Evolutionary conservation across 2,113 vertebrate species (phyloP).

Genomic region (Nycticryphes semicollaris): DNA sequence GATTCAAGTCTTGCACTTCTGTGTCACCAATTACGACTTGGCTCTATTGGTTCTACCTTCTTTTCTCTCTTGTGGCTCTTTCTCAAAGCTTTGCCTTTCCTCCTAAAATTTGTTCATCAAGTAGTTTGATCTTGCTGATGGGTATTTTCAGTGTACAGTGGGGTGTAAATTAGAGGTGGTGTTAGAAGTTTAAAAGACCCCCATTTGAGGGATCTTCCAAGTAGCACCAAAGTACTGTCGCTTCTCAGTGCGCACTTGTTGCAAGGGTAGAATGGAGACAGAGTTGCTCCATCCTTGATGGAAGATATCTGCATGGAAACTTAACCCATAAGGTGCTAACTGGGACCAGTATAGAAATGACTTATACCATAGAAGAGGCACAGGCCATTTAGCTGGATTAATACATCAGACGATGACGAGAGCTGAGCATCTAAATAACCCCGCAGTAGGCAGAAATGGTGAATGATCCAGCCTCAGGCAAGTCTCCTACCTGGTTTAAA

Average conservation of each 20-base stretch:
- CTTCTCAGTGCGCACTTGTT: accelerated
- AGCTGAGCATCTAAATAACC: neutral
- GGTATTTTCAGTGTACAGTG: neutral
- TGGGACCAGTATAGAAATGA: neutral
- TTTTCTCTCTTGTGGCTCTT: neutral
- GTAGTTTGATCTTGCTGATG: neutral
- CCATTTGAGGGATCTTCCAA: neutral
- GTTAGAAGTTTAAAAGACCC: neutral
- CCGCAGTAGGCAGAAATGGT: neutral
- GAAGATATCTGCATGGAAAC: neutral
- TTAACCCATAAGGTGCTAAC: neutral
- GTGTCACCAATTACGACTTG: neutral
- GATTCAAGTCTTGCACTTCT: neutral
- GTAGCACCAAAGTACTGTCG: neutral
- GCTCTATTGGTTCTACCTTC: accelerated
- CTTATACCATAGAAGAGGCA: neutral
- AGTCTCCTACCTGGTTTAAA: neutral
- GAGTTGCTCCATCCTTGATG: neutral
- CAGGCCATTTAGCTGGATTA: neutral
- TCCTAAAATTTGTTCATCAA: neutral
- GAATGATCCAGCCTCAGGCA: neutral
- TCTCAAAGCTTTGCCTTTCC: neutral
- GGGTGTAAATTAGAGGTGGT: neutral
- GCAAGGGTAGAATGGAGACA: neutral
- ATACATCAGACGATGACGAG: accelerated